These are phyloP conservation scores for Oligia latruncula DNA, from an alignment of 2,888 invertebrate species.

Conservation along the genomic window DNA sequence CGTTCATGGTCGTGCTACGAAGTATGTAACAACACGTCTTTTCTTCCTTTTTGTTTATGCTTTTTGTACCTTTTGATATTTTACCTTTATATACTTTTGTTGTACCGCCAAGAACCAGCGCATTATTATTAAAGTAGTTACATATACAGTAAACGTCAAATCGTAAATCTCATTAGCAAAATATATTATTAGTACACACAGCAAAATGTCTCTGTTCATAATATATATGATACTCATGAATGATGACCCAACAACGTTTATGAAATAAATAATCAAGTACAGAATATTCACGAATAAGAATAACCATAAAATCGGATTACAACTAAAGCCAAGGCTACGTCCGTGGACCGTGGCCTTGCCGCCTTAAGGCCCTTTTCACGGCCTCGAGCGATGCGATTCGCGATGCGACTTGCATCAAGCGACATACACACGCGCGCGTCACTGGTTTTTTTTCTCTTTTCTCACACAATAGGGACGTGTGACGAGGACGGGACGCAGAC, in stretches of 20 bases:
- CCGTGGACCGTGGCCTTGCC: conserved; percentile 20
- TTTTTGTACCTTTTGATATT: too few species aligned
- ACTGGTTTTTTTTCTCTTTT: too few species aligned
- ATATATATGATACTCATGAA: background rate
- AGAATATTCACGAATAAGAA: conserved; percentile 36
- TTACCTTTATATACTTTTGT: too few species aligned
- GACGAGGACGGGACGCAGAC: background rate
- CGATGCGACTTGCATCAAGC: background rate
- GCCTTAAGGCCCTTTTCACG: background rate
- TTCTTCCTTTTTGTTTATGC: too few species aligned
- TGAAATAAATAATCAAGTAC: background rate
- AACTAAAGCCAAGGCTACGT: conserved; percentile 21
- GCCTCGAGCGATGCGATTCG: background rate
- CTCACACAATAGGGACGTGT: background rate
- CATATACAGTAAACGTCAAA: background rate
- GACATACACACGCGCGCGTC: background rate
- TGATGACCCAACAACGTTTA: background rate
- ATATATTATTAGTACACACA: background rate
- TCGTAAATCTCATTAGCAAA: background rate
- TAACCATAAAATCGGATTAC: conserved; percentile 39
- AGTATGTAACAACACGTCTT: too few species aligned
- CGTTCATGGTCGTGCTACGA: too few species aligned
- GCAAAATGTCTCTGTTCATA: background rate
- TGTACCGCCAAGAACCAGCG: too few species aligned
- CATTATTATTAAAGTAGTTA: too few species aligned